A percentile compares a stretch with the other conserved stretches of the same genome.
phyloP scores from a whole-genome alignment of 2,888 invertebrate species.

The Andrena bicolor region DNA sequence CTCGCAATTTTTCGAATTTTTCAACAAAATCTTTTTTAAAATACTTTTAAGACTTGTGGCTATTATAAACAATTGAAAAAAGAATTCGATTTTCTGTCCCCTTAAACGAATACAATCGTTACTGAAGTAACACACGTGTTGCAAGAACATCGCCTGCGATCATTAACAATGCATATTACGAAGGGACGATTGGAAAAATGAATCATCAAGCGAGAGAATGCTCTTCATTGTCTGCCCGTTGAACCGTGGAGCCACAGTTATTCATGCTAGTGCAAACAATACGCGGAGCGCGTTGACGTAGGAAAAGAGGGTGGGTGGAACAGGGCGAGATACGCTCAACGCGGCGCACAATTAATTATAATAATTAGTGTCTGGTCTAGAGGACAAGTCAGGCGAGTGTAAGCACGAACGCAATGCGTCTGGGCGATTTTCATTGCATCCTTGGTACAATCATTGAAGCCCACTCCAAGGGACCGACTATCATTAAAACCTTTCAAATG shows the following conservation, averaged over 20 bases:
- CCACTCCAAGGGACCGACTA: neutral
- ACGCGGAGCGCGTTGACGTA: slow-evolving; percentile 48
- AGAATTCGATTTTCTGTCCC: no score
- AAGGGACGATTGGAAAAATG: slow-evolving; percentile 29
- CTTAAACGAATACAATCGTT: neutral
- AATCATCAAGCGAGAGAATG: slow-evolving; percentile 32
- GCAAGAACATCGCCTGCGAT: neutral
- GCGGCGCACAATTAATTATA: slow-evolving; percentile 73
- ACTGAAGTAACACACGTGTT: neutral
- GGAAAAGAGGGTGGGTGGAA: slow-evolving; percentile 69
- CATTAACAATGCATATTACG: slow-evolving; percentile 31
- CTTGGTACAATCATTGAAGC: neutral
- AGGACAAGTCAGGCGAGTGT: slow-evolving; percentile 37
- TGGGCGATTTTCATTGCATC: slow-evolving; percentile 29
- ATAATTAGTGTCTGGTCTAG: slow-evolving; percentile 71
- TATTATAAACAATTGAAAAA: no score
- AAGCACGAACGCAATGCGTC: slow-evolving; percentile 37
- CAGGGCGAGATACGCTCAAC: slow-evolving; percentile 64
- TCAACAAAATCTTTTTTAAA: no score
- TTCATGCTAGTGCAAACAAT: slow-evolving; percentile 58
- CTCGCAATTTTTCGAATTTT: no score
- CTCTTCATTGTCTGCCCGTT: slow-evolving; percentile 48
- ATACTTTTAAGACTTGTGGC: no score
- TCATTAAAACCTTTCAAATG: neutral
- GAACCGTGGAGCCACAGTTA: slow-evolving; percentile 44